Evolutionary conservation across 2,113 vertebrate species (phyloP).

Genomic region (Todiramphus saurophagus): DNA sequence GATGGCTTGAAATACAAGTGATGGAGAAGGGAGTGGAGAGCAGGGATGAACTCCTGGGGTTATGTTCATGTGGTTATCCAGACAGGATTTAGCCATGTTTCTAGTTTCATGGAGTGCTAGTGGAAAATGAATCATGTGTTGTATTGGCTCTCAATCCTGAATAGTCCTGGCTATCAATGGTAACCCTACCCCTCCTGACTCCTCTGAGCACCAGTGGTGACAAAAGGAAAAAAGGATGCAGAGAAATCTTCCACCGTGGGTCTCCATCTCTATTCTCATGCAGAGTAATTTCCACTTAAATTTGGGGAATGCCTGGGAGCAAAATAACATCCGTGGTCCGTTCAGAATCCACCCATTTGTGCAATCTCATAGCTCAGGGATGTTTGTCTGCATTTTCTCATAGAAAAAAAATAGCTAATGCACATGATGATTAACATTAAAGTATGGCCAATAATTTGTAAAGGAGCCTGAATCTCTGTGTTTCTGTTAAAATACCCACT

Average conservation of each 20-base stretch:
- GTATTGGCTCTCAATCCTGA: neutral
- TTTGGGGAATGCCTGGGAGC: neutral
- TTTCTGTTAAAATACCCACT: neutral
- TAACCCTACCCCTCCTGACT: neutral
- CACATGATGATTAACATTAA: neutral
- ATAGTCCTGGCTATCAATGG: neutral
- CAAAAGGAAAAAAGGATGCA: neutral
- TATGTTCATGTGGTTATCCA: neutral
- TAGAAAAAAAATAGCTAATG: neutral
- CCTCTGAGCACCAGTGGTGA: neutral
- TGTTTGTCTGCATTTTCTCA: neutral
- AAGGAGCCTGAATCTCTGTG: neutral
- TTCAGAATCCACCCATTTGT: neutral
- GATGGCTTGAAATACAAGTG: neutral
- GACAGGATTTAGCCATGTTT: neutral
- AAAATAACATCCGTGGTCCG: neutral
- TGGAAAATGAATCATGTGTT: neutral
- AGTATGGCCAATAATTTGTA: neutral
- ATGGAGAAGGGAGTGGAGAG: neutral
- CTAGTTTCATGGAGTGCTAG: neutral
- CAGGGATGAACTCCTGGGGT: neutral
- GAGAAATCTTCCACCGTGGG: neutral
- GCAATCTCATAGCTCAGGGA: neutral
- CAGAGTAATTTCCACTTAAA: neutral
- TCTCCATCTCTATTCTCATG: fast-evolving